phyloP scores from a whole-genome alignment of 1,140 invertebrate genomes.

The Melitaea cinxia region DNA sequence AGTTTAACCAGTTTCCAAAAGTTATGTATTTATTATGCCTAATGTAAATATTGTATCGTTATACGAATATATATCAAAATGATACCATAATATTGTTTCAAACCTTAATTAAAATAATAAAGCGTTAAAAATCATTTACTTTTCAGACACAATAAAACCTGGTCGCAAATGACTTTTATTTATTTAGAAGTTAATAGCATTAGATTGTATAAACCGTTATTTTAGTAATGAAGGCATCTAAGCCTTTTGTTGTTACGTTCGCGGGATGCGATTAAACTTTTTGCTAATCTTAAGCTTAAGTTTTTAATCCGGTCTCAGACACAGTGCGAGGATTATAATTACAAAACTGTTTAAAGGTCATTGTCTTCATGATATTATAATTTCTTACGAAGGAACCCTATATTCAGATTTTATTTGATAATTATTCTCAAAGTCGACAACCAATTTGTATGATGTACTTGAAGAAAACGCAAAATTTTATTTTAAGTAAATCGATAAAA shows the following conservation, averaged over 20 bases:
- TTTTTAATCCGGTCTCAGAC: background rate
- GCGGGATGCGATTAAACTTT: background rate
- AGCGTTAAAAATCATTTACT: too few species aligned
- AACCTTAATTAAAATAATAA: too few species aligned
- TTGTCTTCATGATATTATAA: conserved; percentile 10
- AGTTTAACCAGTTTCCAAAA: too few species aligned
- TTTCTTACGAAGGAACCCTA: background rate
- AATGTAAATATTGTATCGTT: too few species aligned
- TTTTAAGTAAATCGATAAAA: conserved; percentile 33
- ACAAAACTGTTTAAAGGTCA: conserved; percentile 17
- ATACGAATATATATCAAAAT: too few species aligned
- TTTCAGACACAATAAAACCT: too few species aligned
- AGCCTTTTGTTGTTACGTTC: background rate
- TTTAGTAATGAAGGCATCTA: too few species aligned
- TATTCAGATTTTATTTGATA: conserved; percentile 24
- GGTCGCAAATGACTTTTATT: too few species aligned
- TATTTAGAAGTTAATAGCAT: too few species aligned
- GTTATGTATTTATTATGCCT: too few species aligned
- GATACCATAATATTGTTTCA: too few species aligned
- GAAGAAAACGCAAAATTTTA: conserved; percentile 10
- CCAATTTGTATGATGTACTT: conserved; percentile 17
- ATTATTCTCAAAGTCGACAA: conserved; percentile 8
- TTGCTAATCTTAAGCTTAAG: conserved; percentile 10
- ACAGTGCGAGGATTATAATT: conserved; percentile 19
- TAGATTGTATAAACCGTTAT: too few species aligned